phyloP scores from a whole-genome alignment of 1,140 invertebrate species.

The Chrysoperla carnea region DNA sequence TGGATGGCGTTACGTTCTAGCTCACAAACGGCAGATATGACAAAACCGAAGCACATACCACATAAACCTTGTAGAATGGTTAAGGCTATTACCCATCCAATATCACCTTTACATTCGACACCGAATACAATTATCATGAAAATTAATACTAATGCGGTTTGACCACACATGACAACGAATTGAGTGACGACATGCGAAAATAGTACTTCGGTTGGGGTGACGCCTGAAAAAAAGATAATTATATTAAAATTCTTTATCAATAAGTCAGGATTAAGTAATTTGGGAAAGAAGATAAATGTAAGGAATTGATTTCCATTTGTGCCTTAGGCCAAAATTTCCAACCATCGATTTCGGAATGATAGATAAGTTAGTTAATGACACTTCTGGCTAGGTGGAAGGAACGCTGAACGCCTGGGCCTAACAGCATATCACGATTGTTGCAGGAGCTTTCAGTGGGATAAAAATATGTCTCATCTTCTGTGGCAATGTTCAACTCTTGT shows the following conservation, averaged over 20 bases:
- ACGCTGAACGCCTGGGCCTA: too few relatives aligned
- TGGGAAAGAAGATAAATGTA: slow-evolving; percentile 1
- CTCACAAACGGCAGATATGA: slow-evolving; percentile 85
- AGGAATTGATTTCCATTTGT: neutral
- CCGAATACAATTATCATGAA: slow-evolving; percentile 83
- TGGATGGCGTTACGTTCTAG: slow-evolving; percentile 89
- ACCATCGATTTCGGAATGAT: too few relatives aligned
- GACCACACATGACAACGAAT: slow-evolving; percentile 84
- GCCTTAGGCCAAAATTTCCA: too few relatives aligned
- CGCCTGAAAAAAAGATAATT: slow-evolving; percentile 32
- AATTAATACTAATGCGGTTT: slow-evolving; percentile 70
- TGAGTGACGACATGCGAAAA: slow-evolving; percentile 85
- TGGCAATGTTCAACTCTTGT: too few relatives aligned
- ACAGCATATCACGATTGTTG: too few relatives aligned
- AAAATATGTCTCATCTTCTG: too few relatives aligned
- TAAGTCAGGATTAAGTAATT: too few relatives aligned
- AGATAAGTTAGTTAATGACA: too few relatives aligned
- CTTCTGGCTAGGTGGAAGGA: too few relatives aligned
- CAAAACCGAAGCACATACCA: slow-evolving; percentile 88
- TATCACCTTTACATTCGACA: slow-evolving; percentile 69
- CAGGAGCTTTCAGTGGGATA: too few relatives aligned
- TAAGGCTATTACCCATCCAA: slow-evolving; percentile 65
- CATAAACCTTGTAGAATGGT: slow-evolving; percentile 77
- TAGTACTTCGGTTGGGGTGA: slow-evolving; percentile 75
- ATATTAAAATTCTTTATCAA: slow-evolving; percentile 1